These are phyloP conservation scores for Perccottus glenii DNA, from an alignment of 2,113 vertebrate species.

Conservation along the genomic window DNA sequence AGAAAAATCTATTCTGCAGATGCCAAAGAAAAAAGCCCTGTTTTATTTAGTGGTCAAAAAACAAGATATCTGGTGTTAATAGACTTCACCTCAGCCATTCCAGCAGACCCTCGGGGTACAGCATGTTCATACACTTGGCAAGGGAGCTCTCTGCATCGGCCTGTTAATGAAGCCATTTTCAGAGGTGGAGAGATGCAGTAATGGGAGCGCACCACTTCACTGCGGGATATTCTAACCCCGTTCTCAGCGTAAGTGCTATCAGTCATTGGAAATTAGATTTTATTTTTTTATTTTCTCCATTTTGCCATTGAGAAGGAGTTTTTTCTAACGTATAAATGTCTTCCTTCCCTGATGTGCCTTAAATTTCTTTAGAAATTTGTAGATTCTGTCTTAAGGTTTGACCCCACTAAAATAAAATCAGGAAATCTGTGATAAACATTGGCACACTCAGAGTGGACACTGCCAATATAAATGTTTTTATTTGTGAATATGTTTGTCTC, in stretches of 20 bases:
- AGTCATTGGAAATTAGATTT: constrained; percentile 60
- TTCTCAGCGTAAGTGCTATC: constrained; percentile 70
- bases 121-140: constrained; percentile 40
- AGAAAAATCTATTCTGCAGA: constrained; percentile 57
- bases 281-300: constrained; percentile 36
- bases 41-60: constrained; percentile 77
- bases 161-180: constrained; percentile 74
- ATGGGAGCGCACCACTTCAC: constrained; percentile 69
- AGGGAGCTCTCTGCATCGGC: constrained; percentile 59
- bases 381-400: constrained; percentile 2
- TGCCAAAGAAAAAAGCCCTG: constrained; percentile 53
- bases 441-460: too few relatives aligned
- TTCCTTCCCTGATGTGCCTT: background rate
- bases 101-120: constrained; percentile 58
- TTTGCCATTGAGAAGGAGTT: constrained; percentile 10
- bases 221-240: constrained; percentile 68
- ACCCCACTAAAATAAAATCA: background rate
- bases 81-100: constrained; percentile 72
- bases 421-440: constrained; percentile 1
- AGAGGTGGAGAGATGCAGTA: constrained; percentile 64
- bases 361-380: background rate
- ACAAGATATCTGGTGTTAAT: constrained; percentile 71
- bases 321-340: background rate
- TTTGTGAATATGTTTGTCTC: too few relatives aligned
- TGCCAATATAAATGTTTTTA: too few relatives aligned